A percentile compares a stretch with the other conserved stretches of the same genome.
These are phyloP conservation scores for Punctoribates punctum DNA, from an alignment of 2,888 invertebrate genomes.

Conservation along the genomic window DNA sequence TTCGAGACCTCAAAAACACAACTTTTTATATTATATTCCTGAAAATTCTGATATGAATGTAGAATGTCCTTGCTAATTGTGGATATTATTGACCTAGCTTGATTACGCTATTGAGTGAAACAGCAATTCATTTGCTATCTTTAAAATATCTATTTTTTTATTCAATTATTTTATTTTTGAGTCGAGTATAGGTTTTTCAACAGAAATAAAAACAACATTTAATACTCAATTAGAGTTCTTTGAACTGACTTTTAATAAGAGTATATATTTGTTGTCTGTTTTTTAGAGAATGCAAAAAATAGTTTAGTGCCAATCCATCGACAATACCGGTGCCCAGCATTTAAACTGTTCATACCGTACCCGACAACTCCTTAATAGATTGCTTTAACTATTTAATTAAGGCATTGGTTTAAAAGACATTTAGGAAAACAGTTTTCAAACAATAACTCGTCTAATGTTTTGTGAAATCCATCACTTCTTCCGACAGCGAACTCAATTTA, in stretches of 20 bases:
- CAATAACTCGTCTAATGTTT: too few relatives aligned
- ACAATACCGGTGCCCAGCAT: neutral
- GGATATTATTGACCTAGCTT: too few relatives aligned
- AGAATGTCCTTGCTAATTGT: too few relatives aligned
- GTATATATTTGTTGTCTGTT: neutral
- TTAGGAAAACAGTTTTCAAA: too few relatives aligned
- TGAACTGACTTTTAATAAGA: neutral
- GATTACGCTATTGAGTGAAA: too few relatives aligned
- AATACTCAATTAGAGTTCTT: constrained; percentile 29
- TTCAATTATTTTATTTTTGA: neutral
- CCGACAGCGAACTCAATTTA: too few relatives aligned
- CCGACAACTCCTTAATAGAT: neutral
- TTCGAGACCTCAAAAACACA: too few relatives aligned
- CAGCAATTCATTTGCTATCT: too few relatives aligned
- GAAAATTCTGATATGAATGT: too few relatives aligned
- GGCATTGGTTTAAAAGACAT: too few relatives aligned
- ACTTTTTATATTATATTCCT: too few relatives aligned
- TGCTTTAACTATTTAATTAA: neutral
- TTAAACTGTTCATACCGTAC: neutral
- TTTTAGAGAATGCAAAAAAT: neutral
- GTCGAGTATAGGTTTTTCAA: neutral
- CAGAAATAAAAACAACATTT: constrained; percentile 26
- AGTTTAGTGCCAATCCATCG: constrained; percentile 1
- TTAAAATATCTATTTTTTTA: neutral
- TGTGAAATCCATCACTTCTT: too few relatives aligned